Evolutionary conservation across 1,140 invertebrate species (phyloP), one percentile per base, ranked within the genome.

Genomic region (Eubasilissa regina): DNA sequence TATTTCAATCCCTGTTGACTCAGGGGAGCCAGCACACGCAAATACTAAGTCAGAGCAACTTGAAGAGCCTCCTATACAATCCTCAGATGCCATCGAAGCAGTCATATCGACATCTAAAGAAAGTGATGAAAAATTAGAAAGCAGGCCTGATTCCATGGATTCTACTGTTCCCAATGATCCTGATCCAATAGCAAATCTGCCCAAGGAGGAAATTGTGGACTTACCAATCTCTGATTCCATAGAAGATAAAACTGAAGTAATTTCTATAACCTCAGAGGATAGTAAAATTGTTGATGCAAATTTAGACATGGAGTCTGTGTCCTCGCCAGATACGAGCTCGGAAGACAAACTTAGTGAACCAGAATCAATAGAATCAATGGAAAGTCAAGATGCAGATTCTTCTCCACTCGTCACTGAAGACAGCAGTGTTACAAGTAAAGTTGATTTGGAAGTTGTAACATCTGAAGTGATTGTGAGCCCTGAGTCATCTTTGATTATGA

Each of bases 311-410:
- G 56, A 64, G 51, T 51, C 70, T 55, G 44, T 17, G 17, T 15
- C 58, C 19, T 64, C 35, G 66, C 75, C 75, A 10, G 60, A 66
- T 25, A 64, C 75, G 7, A 66, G 60, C 13, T 76, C 58, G 9
- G 58, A 51, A 21, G 45, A 75, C 56, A 75, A 45, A 8, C n/a
- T n/a, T n/a, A n/a, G n/a, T n/a, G n/a, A n/a, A n/a, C n/a, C n/a
- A n/a, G n/a, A n/a, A 21, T 55, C 11, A 73, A 48, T 17, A 43
- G 68, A 72, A 53, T 53, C 70, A 4, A 73, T 73, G 70, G 70
- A 73, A 55, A 48, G 45, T 11, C 66, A 70, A 48, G 47, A 70
- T n/a, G n/a, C n/a, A n/a, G n/a, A 70, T 62, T 11, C 19, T 19
- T 13, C 21, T 11, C 17, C 21, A 62, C 25, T 62, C 35, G 19